Evolutionary conservation across 2,113 vertebrate species (phyloP).

Genomic region (Lonchura striata): DNA sequence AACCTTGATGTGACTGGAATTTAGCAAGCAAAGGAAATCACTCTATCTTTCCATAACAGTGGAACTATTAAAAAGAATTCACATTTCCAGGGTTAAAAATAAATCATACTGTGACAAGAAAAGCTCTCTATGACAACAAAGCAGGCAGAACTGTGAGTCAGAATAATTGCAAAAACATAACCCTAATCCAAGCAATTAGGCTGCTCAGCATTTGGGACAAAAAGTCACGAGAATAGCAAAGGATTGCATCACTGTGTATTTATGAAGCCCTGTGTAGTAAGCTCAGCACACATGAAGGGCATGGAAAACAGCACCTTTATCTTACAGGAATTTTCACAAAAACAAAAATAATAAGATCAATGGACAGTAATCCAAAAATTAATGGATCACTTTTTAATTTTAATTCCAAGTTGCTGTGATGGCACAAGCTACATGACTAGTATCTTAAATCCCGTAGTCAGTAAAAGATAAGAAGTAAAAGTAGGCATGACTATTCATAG

Average conservation of each 20-base stretch:
- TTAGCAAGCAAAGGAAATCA: not conserved
- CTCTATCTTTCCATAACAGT: not conserved
- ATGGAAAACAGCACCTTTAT: not conserved
- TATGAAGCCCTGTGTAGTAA: not conserved
- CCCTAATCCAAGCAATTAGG: not conserved
- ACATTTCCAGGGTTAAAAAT: not conserved
- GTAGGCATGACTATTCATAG: not conserved
- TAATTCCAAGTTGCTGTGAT: not conserved
- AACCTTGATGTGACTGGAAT: not conserved
- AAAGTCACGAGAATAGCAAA: not conserved
- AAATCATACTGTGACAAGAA: not conserved
- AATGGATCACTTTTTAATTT: not conserved
- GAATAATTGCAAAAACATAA: not conserved
- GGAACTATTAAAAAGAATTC: not conserved
- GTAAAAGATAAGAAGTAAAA: not conserved
- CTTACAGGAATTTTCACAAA: not conserved
- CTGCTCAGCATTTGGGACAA: not conserved
- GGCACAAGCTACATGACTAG: not conserved
- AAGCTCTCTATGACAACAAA: not conserved
- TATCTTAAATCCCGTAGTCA: not conserved
- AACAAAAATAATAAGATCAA: not conserved
- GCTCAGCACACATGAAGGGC: not conserved
- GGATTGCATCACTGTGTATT: not conserved
- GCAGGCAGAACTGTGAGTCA: not conserved
- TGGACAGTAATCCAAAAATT: not conserved